phyloP scores from a whole-genome alignment of 2,888 invertebrate genomes.

The Eilema caniola region DNA sequence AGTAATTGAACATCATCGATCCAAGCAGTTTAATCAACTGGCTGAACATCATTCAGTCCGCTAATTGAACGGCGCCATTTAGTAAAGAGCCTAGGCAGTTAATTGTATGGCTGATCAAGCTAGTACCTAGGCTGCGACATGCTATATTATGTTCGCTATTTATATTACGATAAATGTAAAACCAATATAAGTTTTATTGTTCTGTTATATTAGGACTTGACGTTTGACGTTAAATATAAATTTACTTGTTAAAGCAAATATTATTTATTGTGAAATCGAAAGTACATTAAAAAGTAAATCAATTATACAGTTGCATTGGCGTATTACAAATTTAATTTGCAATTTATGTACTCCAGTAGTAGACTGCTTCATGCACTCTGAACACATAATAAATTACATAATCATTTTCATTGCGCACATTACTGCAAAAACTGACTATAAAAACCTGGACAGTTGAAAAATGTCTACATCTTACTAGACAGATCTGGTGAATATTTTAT shows the following conservation, averaged over 20 bases:
- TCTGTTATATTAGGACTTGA: neutral
- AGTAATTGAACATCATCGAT: too few relatives aligned
- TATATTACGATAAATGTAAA: neutral
- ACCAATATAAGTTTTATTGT: neutral
- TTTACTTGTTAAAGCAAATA: neutral
- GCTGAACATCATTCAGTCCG: too few relatives aligned
- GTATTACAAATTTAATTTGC: slow-evolving; percentile 1
- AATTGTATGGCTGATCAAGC: too few relatives aligned
- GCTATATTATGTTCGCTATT: neutral
- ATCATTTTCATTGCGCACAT: slow-evolving; percentile 7
- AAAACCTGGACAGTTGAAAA: neutral
- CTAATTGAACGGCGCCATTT: too few relatives aligned
- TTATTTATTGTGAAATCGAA: neutral
- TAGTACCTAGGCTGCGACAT: too few relatives aligned
- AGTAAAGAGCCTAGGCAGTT: too few relatives aligned
- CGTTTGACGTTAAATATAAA: neutral
- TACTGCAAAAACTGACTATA: neutral
- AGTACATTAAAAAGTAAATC: neutral
- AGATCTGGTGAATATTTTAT: too few relatives aligned
- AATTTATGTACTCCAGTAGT: neutral
- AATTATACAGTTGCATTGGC: slow-evolving; percentile 1
- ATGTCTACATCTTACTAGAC: neutral
- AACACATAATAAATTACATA: slow-evolving; percentile 13
- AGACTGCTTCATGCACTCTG: slow-evolving; percentile 13
- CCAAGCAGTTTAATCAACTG: too few relatives aligned